Evolutionary conservation across 2,888 invertebrate genomes (phyloP).

Genomic region (Microplitis manilae): DNA sequence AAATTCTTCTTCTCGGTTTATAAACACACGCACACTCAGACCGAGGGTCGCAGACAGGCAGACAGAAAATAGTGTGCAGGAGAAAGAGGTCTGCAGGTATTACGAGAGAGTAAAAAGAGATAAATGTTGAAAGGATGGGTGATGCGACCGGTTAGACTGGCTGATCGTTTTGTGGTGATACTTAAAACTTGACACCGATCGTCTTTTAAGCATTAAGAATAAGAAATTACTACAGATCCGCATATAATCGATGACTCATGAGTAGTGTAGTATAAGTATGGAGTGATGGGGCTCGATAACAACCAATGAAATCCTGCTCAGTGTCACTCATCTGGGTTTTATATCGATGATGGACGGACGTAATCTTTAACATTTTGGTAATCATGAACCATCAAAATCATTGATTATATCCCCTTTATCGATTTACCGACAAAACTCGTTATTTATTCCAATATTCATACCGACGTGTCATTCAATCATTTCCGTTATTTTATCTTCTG

Average conservation of each 20-base stretch:
- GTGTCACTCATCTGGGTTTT: constrained; percentile 30
- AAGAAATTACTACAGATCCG: constrained; percentile 32
- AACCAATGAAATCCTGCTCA: constrained; percentile 32
- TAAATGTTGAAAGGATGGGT: neutral
- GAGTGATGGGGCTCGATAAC: neutral
- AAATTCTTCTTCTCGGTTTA: constrained; percentile 24
- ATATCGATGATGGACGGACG: constrained; percentile 35
- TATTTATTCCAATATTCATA: constrained; percentile 2
- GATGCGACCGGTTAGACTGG: constrained; percentile 28
- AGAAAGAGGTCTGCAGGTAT: neutral
- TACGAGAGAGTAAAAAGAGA: neutral
- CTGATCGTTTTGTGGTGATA: constrained; percentile 38
- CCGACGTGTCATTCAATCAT: constrained; percentile 6
- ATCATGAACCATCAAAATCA: neutral
- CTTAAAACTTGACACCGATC: constrained; percentile 41
- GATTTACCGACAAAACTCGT: constrained; percentile 7
- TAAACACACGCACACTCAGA: neutral
- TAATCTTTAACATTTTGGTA: constrained; percentile 34
- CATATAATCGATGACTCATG: constrained; percentile 37
- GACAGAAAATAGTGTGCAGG: neutral
- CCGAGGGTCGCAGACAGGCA: neutral
- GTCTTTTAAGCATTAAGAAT: constrained; percentile 33
- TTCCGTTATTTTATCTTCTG: neutral
- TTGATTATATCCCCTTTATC: constrained; percentile 17
- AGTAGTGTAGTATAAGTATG: neutral